phyloP scores from a whole-genome alignment of 2,113 vertebrate species.

The Anseranas semipalmata region DNA sequence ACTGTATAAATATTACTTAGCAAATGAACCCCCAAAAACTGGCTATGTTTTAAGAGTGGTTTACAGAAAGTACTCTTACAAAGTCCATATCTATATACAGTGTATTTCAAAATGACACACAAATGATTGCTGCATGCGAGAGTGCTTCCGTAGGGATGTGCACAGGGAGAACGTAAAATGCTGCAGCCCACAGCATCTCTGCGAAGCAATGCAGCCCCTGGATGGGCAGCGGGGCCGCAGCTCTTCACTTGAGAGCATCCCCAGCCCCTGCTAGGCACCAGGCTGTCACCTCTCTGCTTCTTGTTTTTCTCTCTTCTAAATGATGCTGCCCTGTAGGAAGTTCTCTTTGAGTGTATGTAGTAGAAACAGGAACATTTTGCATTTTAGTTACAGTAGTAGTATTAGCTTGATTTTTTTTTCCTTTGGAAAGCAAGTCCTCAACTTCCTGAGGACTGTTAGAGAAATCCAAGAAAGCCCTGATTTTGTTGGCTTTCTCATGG shows the following conservation, averaged over 20 bases:
- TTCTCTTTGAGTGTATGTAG: background rate
- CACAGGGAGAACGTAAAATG: background rate
- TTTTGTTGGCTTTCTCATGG: background rate
- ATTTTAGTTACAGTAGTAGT: background rate
- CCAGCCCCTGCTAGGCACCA: too few species aligned
- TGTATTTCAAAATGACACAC: background rate
- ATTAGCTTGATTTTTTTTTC: background rate
- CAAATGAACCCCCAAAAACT: background rate
- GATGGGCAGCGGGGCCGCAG: background rate
- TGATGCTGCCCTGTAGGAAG: background rate
- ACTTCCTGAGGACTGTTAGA: background rate
- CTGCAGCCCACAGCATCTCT: rapidly evolving
- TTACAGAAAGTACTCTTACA: background rate
- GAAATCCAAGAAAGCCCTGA: background rate
- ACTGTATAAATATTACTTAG: background rate
- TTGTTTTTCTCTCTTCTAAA: background rate
- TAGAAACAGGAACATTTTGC: background rate
- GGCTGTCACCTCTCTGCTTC: background rate
- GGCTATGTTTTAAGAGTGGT: background rate
- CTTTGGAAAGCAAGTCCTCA: background rate
- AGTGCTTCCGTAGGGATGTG: background rate
- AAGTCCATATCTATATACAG: background rate
- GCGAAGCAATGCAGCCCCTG: background rate
- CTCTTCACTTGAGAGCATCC: background rate
- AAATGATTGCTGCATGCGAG: background rate